A percentile compares a stretch with the other conserved stretches of the same genome.
Conservation (phyloP, 2,797 vertebrate species). For the Mormyrus hasselquistii region DNA sequence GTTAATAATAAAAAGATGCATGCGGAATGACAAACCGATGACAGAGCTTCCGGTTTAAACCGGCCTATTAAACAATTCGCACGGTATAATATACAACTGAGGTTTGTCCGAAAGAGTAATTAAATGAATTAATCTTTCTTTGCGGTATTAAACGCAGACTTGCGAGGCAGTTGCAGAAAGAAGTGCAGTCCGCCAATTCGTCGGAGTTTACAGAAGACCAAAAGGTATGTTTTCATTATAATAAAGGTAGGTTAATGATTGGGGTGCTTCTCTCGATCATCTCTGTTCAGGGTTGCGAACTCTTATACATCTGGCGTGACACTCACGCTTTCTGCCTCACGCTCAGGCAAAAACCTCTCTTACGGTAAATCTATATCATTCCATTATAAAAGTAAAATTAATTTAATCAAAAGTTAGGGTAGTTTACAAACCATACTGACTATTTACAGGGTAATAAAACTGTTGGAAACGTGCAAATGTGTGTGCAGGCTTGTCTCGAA, state of each 20-base stretch:
- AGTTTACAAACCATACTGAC: background rate
- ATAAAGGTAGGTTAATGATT: background rate
- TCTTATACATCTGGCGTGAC: background rate
- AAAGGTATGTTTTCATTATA: constrained; percentile 70
- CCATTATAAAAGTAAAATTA: background rate
- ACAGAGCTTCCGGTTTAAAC: background rate
- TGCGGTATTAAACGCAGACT: constrained; percentile 63
- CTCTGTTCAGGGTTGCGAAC: background rate
- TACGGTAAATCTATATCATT: background rate
- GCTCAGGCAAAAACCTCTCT: background rate
- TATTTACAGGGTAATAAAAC: background rate
- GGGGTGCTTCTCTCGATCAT: background rate
- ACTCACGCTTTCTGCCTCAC: background rate
- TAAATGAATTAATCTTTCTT: background rate
- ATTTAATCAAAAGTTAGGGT: background rate
- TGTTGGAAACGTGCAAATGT: background rate
- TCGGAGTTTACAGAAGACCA: constrained; percentile 93
- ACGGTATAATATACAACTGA: background rate
- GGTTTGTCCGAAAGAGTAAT: background rate
- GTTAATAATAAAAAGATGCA: background rate
- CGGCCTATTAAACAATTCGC: background rate
- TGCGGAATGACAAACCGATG: background rate
- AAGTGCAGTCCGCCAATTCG: constrained; percentile 82
- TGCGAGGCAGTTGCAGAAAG: constrained; percentile 92
- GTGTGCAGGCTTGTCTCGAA: background rate